Conservation (phyloP, 2,113 vertebrate genomes). For the Ochotona princeps region DNA sequence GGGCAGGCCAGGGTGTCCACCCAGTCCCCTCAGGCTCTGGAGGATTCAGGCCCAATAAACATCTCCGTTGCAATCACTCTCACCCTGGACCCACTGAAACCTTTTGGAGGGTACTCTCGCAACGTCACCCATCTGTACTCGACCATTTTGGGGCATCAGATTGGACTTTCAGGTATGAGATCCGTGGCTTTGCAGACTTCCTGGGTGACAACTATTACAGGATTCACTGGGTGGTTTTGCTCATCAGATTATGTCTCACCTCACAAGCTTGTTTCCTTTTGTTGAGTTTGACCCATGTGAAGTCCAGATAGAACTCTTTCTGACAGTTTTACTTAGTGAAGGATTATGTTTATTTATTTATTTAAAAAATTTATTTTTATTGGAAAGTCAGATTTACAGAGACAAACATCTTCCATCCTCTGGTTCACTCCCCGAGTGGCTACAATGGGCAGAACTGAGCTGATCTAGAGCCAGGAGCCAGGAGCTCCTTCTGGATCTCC, state of each 20-base stretch:
- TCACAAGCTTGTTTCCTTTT: neutral
- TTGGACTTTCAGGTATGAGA: slow-evolving; percentile 92
- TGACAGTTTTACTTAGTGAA: neutral
- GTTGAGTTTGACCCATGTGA: neutral
- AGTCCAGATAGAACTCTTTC: neutral
- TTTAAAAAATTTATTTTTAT: too few species aligned
- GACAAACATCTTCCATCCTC: too few species aligned
- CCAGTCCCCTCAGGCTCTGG: slow-evolving; percentile 91
- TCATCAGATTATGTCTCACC: neutral
- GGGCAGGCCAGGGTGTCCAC: slow-evolving; percentile 93
- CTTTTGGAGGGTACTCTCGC: slow-evolving; percentile 96
- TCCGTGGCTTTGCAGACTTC: neutral
- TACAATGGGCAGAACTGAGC: too few species aligned
- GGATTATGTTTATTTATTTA: neutral
- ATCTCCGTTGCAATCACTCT: slow-evolving; percentile 97
- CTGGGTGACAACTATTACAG: neutral
- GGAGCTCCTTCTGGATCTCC: too few species aligned
- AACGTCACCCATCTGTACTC: slow-evolving; percentile 96
- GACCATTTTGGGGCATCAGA: slow-evolving; percentile 94
- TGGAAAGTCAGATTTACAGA: too few species aligned
- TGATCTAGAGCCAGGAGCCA: too few species aligned
- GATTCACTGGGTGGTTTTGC: neutral
- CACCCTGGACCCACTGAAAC: slow-evolving; percentile 94
- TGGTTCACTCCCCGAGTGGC: too few species aligned
- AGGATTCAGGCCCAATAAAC: slow-evolving; percentile 95